These are phyloP conservation scores for Halcyon chelicuti DNA, from an alignment of 2,797 vertebrate genomes.

Conservation along the genomic window DNA sequence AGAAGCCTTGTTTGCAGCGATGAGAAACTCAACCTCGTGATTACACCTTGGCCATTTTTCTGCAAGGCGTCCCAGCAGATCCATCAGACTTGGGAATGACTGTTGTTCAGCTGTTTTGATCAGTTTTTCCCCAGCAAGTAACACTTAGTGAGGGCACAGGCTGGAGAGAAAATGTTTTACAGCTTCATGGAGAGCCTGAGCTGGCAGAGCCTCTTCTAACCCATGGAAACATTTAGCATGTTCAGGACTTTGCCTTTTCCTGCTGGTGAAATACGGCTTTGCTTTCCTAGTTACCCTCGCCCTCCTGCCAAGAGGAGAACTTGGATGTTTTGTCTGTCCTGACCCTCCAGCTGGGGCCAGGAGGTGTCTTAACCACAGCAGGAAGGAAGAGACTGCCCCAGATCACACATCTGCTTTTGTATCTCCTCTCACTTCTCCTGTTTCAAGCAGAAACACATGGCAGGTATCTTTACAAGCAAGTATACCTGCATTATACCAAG, in stretches of 20 bases:
- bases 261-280: not conserved
- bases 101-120: not conserved
- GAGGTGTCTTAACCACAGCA: not conserved
- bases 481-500: not conserved
- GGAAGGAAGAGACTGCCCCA: not conserved
- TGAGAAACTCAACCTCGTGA: not conserved
- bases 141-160: fast-evolving
- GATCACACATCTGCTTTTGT: constrained; percentile 29
- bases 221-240: fast-evolving
- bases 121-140: not conserved
- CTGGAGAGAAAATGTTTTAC: not conserved
- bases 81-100: not conserved
- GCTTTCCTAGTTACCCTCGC: not conserved
- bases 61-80: not conserved
- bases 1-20: not conserved
- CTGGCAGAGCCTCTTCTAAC: not conserved
- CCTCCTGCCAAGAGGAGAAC: not conserved
- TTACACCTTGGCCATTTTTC: not conserved
- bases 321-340: constrained; percentile 28
- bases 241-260: constrained; percentile 1
- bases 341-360: not conserved
- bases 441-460: constrained; percentile 34
- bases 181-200: not conserved
- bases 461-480: constrained; percentile 32
- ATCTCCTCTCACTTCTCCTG: not conserved